Base-by-base conservation (phyloP, 1,140 invertebrate species). In the Rhagoletis pomonella region DNA sequence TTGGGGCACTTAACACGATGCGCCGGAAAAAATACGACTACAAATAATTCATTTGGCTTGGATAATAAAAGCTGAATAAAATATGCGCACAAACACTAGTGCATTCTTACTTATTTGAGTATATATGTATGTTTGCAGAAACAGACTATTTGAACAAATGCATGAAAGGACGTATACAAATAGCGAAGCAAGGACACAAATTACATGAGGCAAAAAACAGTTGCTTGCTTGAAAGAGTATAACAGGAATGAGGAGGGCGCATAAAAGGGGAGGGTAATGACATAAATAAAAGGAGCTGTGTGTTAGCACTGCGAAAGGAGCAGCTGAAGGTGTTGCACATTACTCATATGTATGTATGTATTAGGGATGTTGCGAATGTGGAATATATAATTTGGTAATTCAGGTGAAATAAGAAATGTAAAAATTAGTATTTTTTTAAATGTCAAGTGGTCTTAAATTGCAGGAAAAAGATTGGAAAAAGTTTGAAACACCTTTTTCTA, bases 41-140 rank as follows among this genome's bases (percentile, higher is more conserved):
- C 73, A 81, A 81, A 81, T 81, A 81, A 81, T 81, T 81, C 73
- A 81, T 81, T 81, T 81, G 73, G 73, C 73, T 81, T 81, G 73
- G 73, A 47, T 81, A 81, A 81, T 81, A 81, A 81, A 81, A 81
- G 73, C 73, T 81, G 73, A 81, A 81, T 81, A 81, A 81, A 81
- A 81, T 81, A 81, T 81, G 73, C 47, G 47, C 73, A 81, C 73
- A 81, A 81, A 81, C 55, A 50, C 73, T 5, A 81, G 17, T 17
- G 73, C 44, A 19, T 14, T 17, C 47, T 29, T 17, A 55, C 19
- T 19, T 4, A 55, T n/a, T 55, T 29, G 5, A 14, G 19, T 7
- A 81, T 9, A 50, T 50, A 50, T 5, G 47, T 14, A 47, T 55
- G 19, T 55, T 19, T 55, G 29, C 67, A 73, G 39, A 73, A n/a